Evolutionary conservation across 2,113 vertebrate species (phyloP).

Genomic region (Ptilorrhoa leucosticta): DNA sequence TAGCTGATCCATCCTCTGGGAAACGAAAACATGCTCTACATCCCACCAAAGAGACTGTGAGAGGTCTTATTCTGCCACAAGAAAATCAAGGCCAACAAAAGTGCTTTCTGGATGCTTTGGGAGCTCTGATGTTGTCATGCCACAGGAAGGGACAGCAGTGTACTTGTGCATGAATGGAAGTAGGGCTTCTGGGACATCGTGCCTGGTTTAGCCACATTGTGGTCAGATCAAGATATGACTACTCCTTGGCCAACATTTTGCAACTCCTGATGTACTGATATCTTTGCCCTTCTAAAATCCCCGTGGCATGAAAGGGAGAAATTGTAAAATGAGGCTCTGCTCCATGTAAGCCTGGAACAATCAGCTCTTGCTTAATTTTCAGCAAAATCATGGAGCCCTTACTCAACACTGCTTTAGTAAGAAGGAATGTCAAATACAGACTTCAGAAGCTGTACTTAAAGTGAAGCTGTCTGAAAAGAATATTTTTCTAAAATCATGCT

Average conservation of each 20-base stretch:
- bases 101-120: not conserved
- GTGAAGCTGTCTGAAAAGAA: not conserved
- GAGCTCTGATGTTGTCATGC: not conserved
- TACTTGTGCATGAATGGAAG: not conserved
- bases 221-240: not conserved
- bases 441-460: not conserved
- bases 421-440: not conserved
- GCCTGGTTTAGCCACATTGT: not conserved
- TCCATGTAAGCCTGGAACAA: not conserved
- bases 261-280: not conserved
- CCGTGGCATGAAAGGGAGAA: not conserved
- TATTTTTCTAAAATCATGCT: not conserved
- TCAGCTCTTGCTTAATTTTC: not conserved
- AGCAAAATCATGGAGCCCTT: not conserved
- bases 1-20: not conserved
- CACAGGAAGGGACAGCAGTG: not conserved
- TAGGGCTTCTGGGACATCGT: not conserved
- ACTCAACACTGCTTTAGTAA: not conserved
- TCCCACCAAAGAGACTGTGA: not conserved
- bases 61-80: not conserved
- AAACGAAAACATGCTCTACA: rapidly evolving
- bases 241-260: not conserved
- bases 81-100: not conserved
- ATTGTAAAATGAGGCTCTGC: not conserved
- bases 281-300: not conserved